Evolutionary conservation across 1,140 invertebrate genomes (phyloP).

Genomic region (Neodiprion lecontei): DNA sequence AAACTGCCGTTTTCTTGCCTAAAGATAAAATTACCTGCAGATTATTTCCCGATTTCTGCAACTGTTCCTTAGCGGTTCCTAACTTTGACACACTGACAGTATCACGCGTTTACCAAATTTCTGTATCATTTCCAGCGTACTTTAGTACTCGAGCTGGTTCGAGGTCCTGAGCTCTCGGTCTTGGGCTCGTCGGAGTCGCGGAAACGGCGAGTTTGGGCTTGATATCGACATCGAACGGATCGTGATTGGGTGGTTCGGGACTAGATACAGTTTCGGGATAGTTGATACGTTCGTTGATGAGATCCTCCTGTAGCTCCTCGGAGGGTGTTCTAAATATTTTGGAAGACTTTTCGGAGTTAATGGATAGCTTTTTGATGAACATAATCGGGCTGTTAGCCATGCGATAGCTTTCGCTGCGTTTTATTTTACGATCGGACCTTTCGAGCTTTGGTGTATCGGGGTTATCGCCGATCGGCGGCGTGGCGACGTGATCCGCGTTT

Average conservation of each 20-base stretch:
- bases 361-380: slow-evolving; percentile 59
- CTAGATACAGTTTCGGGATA: slow-evolving; percentile 71
- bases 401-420: slow-evolving; percentile 86
- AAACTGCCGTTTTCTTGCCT: no score
- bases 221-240: slow-evolving; percentile 38
- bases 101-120: slow-evolving; percentile 71
- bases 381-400: slow-evolving; percentile 78
- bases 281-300: slow-evolving; percentile 72
- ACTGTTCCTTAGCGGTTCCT: no score
- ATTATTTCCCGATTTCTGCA: no score
- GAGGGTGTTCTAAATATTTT: slow-evolving; percentile 59
- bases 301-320: slow-evolving; percentile 64
- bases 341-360: slow-evolving; percentile 41
- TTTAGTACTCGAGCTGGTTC: slow-evolving; percentile 60
- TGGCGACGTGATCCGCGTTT: background rate
- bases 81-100: no score
- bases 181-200: slow-evolving; percentile 46
- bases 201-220: slow-evolving; percentile 34
- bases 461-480: slow-evolving; percentile 11
- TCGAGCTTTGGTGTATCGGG: slow-evolving; percentile 26
- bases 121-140: slow-evolving; percentile 70
- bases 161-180: slow-evolving; percentile 52
- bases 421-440: slow-evolving; percentile 63
- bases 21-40: no score
- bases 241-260: slow-evolving; percentile 54